A percentile compares a stretch with the other conserved stretches of the same genome.
phyloP scores from a whole-genome alignment of 2,113 vertebrate species.

The Willisornis vidua region DNA sequence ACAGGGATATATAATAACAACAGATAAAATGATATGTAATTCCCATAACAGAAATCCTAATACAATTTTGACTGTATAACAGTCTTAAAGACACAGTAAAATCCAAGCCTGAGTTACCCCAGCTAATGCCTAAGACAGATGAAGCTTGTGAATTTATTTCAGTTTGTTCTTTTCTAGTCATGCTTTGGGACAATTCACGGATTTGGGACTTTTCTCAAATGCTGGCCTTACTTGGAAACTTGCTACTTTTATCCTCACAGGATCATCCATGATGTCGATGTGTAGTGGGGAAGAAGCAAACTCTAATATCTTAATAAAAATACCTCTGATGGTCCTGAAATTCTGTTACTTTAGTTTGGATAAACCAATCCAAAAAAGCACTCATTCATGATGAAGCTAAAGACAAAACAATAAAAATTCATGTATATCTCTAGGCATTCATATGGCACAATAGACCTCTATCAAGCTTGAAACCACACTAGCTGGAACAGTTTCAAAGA shows the following conservation, averaged over 20 bases:
- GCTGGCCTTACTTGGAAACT: background rate
- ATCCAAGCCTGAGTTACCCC: background rate
- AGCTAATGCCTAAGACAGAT: background rate
- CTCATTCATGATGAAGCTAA: background rate
- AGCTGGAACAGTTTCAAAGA: background rate
- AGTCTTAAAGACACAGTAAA: background rate
- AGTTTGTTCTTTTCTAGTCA: background rate
- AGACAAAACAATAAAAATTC: background rate
- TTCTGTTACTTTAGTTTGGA: background rate
- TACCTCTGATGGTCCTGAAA: background rate
- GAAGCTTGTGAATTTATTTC: background rate
- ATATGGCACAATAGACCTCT: background rate
- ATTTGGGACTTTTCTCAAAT: background rate
- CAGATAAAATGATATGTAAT: background rate
- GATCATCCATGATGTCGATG: fast-evolving
- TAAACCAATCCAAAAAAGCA: background rate
- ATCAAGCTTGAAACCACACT: background rate
- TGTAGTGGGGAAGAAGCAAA: background rate
- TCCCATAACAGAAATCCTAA: background rate
- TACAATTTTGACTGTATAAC: background rate
- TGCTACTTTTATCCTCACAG: background rate
- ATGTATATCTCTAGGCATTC: background rate
- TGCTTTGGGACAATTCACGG: background rate
- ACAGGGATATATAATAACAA: background rate
- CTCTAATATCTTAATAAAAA: background rate